phyloP scores from a whole-genome alignment of 1,140 invertebrate species.

The Goniozus legneri region DNA sequence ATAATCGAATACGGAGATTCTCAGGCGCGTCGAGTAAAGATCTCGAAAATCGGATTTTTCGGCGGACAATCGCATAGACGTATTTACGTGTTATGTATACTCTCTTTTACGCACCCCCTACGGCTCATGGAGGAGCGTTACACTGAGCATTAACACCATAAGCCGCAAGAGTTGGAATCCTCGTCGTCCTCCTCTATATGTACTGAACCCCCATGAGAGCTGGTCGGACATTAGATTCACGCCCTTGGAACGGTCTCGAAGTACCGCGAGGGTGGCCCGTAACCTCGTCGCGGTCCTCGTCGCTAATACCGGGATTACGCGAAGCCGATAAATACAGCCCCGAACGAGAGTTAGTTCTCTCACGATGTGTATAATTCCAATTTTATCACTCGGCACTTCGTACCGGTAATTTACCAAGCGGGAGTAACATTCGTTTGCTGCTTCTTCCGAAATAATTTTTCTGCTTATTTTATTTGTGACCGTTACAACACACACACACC shows the following conservation, averaged over 20 bases:
- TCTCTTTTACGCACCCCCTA: background rate
- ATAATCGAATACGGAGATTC: no score
- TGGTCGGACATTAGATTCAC: background rate
- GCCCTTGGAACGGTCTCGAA: slow-evolving; percentile 13
- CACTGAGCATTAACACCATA: background rate
- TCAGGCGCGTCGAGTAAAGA: no score
- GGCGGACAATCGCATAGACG: no score
- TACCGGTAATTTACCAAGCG: slow-evolving; percentile 23
- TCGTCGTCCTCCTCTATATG: no score
- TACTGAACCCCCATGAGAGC: no score
- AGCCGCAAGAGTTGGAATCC: background rate
- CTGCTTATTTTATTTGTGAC: background rate
- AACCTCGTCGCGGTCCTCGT: slow-evolving; percentile 31
- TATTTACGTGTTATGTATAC: no score
- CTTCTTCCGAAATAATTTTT: no score
- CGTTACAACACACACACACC: background rate
- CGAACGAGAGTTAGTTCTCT: background rate
- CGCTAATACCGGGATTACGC: slow-evolving; percentile 30
- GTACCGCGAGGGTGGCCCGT: no score
- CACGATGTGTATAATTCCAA: slow-evolving; percentile 14
- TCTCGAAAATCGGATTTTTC: no score
- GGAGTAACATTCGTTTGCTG: no score
- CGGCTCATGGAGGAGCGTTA: background rate
- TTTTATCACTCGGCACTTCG: slow-evolving; percentile 23
- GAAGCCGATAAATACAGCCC: slow-evolving; percentile 30